These are phyloP conservation scores for Dryas iulia DNA, from an alignment of 1,140 invertebrate genomes.

Conservation along the genomic window DNA sequence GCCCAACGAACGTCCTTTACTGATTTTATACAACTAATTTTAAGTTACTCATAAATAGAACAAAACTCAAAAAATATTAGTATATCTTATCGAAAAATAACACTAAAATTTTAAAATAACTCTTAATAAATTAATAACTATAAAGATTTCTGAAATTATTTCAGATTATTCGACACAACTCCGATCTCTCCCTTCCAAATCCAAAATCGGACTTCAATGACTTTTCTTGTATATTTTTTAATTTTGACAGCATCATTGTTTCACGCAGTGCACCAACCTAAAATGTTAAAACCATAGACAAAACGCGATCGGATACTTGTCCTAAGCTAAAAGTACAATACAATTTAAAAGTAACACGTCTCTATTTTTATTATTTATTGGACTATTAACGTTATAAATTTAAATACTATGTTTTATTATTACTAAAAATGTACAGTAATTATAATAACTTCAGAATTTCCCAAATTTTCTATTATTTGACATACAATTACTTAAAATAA, in stretches of 20 bases:
- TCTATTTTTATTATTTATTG: not conserved
- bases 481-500: not conserved
- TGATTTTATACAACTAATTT: slow-evolving; percentile 50
- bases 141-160: slow-evolving; percentile 67
- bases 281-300: slow-evolving; percentile 2
- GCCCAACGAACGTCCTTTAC: slow-evolving; percentile 68
- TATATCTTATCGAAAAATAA: slow-evolving; percentile 50
- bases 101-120: slow-evolving; percentile 57
- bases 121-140: slow-evolving; percentile 49
- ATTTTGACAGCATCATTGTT: slow-evolving; percentile 61
- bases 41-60: slow-evolving; percentile 44
- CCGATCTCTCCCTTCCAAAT: slow-evolving; percentile 54
- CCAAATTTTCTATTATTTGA: not conserved
- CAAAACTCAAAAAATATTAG: slow-evolving; percentile 60
- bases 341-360: not conserved
- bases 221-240: slow-evolving; percentile 49
- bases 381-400: too few relatives aligned
- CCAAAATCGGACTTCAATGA: slow-evolving; percentile 59
- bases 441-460: not conserved
- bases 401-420: too few relatives aligned
- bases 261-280: slow-evolving; percentile 44
- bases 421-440: too few relatives aligned
- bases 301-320: slow-evolving; percentile 9
- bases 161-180: slow-evolving; percentile 63
- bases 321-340: not conserved